phyloP scores from a whole-genome alignment of 2,888 invertebrate species.

The Pseudococcus longispinus region DNA sequence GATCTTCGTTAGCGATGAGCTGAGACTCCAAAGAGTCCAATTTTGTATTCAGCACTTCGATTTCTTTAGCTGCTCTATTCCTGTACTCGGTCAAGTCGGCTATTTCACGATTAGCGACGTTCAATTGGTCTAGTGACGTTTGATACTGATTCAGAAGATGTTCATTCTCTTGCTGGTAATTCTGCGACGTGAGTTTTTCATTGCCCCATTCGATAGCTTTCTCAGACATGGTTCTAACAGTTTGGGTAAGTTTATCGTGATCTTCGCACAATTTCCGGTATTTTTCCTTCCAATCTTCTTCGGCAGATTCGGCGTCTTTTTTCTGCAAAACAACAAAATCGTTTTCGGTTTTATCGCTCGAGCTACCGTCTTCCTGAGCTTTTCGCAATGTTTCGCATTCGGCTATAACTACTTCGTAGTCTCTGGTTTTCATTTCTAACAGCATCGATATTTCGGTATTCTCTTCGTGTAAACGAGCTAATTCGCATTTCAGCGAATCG shows the following conservation, averaged over 20 bases:
- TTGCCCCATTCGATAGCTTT: constrained; percentile 49
- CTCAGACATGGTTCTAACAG: neutral
- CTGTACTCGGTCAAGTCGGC: neutral
- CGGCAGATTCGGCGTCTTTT: constrained; percentile 22
- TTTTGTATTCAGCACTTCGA: constrained; percentile 14
- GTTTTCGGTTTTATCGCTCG: constrained; percentile 48
- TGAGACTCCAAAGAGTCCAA: neutral
- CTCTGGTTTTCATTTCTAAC: constrained; percentile 28
- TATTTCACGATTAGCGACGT: neutral
- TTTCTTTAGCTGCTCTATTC: constrained; percentile 24
- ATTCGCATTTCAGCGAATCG: neutral
- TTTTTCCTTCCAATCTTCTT: constrained; percentile 14
- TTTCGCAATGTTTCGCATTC: constrained; percentile 8
- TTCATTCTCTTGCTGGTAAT: neutral
- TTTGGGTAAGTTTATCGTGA: constrained; percentile 14
- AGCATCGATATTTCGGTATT: constrained; percentile 16
- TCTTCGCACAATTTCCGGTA: constrained; percentile 25
- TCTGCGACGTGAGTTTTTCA: constrained; percentile 18
- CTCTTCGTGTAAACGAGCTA: neutral
- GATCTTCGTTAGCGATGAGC: neutral
- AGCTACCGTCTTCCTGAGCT: constrained; percentile 22
- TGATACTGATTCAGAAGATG: neutral
- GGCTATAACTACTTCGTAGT: neutral
- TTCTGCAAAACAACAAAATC: constrained; percentile 51
- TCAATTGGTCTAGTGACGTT: neutral